These are phyloP conservation scores for Papilio xuthus DNA, from an alignment of 1,140 invertebrate species.

Conservation along the genomic window DNA sequence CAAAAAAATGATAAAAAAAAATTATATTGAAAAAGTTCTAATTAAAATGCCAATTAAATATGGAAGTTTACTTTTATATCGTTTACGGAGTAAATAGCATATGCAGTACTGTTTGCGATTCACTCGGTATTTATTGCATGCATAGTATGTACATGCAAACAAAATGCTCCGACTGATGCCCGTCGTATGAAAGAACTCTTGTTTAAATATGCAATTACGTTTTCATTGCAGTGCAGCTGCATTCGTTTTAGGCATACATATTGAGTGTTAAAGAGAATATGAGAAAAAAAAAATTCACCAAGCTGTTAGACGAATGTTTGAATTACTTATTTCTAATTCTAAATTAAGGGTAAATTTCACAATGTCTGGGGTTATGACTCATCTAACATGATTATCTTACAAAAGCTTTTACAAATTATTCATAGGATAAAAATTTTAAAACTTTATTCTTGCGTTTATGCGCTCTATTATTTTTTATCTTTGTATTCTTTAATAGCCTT, in stretches of 20 bases:
- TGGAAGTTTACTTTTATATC: not conserved
- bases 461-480: not conserved
- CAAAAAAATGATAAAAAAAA: not conserved
- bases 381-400: not conserved
- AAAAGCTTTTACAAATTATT: constrained; percentile 1
- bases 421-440: not conserved
- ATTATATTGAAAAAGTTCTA: too few species aligned
- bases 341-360: not conserved
- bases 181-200: constrained; percentile 22
- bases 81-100: not conserved
- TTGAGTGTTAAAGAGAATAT: constrained; percentile 4
- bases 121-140: constrained; percentile 14
- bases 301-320: not conserved
- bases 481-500: constrained; percentile 7
- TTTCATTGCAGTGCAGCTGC: constrained; percentile 15
- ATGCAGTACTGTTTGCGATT: constrained; percentile 11
- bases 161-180: constrained; percentile 10
- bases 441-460: not conserved
- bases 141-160: constrained; percentile 6
- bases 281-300: constrained; percentile 3
- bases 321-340: not conserved
- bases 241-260: constrained; percentile 23
- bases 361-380: too few species aligned
- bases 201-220: constrained; percentile 21
- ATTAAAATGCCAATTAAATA: not conserved